Percentiles rank a stretch among this genome's conserved stretches.
Evolutionary conservation across 2,888 invertebrate genomes (phyloP).

Genomic region (Argynnis bischoffii): DNA sequence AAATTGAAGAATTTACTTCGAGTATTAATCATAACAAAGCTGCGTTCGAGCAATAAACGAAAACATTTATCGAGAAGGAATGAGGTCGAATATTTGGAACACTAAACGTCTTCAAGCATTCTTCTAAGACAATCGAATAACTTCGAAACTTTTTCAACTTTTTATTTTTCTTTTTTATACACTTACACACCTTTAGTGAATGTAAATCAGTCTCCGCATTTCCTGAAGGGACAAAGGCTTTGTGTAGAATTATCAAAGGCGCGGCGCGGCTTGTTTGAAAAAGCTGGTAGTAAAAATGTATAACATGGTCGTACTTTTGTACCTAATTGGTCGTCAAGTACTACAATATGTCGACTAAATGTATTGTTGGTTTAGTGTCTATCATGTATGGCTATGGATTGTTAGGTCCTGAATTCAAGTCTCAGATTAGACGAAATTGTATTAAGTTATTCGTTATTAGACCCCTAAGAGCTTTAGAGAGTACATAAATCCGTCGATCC

Average conservation of each 20-base stretch:
- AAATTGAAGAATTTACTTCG: background rate
- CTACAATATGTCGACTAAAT: no score
- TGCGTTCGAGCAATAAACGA: constrained; percentile 1
- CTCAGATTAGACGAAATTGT: no score
- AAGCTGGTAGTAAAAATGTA: constrained; percentile 8
- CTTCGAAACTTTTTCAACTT: constrained; percentile 11
- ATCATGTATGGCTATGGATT: no score
- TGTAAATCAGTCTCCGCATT: constrained; percentile 25
- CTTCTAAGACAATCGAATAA: constrained; percentile 19
- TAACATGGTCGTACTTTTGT: background rate
- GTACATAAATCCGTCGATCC: no score
- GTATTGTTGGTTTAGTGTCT: no score
- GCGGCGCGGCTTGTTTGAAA: constrained; percentile 25
- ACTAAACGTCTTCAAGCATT: constrained; percentile 12
- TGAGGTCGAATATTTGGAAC: constrained; percentile 1
- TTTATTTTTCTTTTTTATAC: constrained; percentile 11
- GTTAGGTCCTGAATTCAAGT: no score
- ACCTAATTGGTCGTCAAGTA: no score
- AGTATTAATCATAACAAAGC: background rate
- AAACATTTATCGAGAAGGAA: background rate
- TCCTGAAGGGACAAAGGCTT: constrained; percentile 26
- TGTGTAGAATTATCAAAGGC: constrained; percentile 23
- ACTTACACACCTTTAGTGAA: constrained; percentile 13
- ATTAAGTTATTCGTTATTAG: no score
- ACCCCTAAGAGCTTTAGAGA: no score